These are phyloP conservation scores for Leuctra nigra DNA, from an alignment of 2,888 invertebrate genomes.

Conservation along the genomic window DNA sequence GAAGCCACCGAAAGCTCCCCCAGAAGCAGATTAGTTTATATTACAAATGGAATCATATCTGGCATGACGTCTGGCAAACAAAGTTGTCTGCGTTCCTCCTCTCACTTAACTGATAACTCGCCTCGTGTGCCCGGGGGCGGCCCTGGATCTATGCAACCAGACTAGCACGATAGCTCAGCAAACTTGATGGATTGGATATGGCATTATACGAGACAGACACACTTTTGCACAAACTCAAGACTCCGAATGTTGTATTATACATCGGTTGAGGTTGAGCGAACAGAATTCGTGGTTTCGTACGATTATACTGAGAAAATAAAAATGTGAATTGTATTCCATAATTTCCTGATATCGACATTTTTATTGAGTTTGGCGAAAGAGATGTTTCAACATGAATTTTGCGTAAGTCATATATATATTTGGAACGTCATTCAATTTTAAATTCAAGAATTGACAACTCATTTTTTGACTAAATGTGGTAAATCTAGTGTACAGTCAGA, in stretches of 20 bases:
- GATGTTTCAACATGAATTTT: no score
- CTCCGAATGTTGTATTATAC: constrained; percentile 6
- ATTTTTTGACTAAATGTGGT: no score
- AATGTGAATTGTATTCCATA: no score
- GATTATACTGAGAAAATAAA: no score
- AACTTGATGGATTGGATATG: constrained; percentile 22
- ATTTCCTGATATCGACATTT: no score
- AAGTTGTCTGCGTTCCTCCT: constrained; percentile 2
- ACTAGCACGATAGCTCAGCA: not conserved
- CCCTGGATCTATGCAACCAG: constrained; percentile 7
- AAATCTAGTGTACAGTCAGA: no score
- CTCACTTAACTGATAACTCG: constrained; percentile 14
- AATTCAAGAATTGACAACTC: no score
- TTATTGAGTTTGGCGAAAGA: no score
- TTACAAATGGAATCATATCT: constrained; percentile 12
- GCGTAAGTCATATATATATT: no score
- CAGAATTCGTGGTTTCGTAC: no score
- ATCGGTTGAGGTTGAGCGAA: no score
- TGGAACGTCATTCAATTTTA: no score
- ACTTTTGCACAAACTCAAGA: constrained; percentile 19
- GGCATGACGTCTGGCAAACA: constrained; percentile 1
- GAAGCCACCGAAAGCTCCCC: not conserved
- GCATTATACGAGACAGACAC: constrained; percentile 20
- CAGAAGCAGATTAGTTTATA: constrained; percentile 6
- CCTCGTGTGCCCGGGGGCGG: not conserved